Percentiles rank a stretch among this genome's conserved stretches.
Evolutionary conservation across 2,888 invertebrate species (phyloP).

Genomic region (Callimorpha dominula): DNA sequence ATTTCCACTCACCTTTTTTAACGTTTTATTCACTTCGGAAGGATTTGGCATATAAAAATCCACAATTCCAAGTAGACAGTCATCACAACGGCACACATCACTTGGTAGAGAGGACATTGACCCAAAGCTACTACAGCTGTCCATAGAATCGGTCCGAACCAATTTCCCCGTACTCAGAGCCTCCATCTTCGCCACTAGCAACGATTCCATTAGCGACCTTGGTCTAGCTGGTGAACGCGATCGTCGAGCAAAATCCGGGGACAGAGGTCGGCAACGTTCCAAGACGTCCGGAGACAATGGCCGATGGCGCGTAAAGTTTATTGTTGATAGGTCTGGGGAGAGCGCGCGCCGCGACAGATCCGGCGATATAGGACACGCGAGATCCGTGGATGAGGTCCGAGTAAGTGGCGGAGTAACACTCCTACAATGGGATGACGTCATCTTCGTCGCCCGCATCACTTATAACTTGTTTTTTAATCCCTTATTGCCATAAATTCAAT

Average conservation of each 20-base stretch:
- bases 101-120: conserved; percentile 90
- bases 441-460: conserved; percentile 81
- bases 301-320: conserved; percentile 70
- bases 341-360: conserved; percentile 70
- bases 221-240: conserved; percentile 87
- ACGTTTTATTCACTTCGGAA: conserved; percentile 80
- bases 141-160: conserved; percentile 92
- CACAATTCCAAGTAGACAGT: conserved; percentile 93
- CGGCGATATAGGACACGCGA: conserved; percentile 71
- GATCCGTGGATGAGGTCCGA: conserved; percentile 79
- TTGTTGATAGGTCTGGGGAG: conserved; percentile 74
- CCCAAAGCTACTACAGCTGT: conserved; percentile 90
- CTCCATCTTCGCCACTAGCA: conserved; percentile 94
- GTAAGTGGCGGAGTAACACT: conserved; percentile 84
- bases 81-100: conserved; percentile 94
- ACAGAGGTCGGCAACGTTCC: conserved; percentile 70
- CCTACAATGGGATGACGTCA: conserved; percentile 83
- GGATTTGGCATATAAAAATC: conserved; percentile 89
- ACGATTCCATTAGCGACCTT: conserved; percentile 93
- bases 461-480: conserved; percentile 21
- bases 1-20: conserved; percentile 87
- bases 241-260: conserved; percentile 79
- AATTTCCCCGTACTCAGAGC: conserved; percentile 87
- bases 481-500: conserved; percentile 44
- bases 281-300: conserved; percentile 78